A percentile compares a stretch with the other conserved stretches of the same genome.
These are phyloP conservation scores for Dicrurus megarhynchus DNA, from an alignment of 2,113 vertebrate genomes.

Conservation along the genomic window DNA sequence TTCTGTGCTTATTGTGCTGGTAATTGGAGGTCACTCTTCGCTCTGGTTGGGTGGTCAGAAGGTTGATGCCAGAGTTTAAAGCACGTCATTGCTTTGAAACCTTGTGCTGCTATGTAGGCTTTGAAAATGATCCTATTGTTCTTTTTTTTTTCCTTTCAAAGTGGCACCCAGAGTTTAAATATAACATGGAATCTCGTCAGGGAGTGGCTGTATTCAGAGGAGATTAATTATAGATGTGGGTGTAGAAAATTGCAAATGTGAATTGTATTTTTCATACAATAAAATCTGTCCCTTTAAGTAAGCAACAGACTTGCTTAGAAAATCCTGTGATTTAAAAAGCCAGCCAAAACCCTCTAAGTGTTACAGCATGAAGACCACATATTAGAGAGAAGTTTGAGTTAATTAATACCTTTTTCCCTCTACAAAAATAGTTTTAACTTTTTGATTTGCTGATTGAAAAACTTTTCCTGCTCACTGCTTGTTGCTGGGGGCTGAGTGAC, in stretches of 20 bases:
- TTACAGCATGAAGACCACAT: neutral
- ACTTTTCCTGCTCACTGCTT: neutral
- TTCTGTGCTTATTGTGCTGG: neutral
- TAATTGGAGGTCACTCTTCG: neutral
- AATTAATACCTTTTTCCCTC: neutral
- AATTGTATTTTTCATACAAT: constrained; percentile 8
- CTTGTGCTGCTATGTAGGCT: constrained; percentile 20
- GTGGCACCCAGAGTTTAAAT: constrained; percentile 36
- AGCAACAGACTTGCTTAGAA: neutral
- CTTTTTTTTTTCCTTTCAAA: neutral
- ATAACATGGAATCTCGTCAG: constrained; percentile 33
- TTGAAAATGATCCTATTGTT: constrained; percentile 45
- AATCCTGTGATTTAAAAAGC: neutral
- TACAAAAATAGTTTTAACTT: neutral
- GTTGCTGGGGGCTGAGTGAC: neutral
- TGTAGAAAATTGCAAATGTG: constrained; percentile 50
- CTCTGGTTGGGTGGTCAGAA: neutral
- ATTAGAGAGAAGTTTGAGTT: neutral
- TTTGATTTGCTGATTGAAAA: neutral
- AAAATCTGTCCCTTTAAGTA: constrained; percentile 29
- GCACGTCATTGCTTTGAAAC: constrained; percentile 29
- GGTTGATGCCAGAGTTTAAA: constrained; percentile 17
- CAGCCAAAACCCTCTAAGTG: neutral
- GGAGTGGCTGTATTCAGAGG: constrained; percentile 44
- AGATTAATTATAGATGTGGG: constrained; percentile 54